These are phyloP conservation scores for Sisyra nigra DNA, from an alignment of 2,888 invertebrate genomes.

Conservation along the genomic window DNA sequence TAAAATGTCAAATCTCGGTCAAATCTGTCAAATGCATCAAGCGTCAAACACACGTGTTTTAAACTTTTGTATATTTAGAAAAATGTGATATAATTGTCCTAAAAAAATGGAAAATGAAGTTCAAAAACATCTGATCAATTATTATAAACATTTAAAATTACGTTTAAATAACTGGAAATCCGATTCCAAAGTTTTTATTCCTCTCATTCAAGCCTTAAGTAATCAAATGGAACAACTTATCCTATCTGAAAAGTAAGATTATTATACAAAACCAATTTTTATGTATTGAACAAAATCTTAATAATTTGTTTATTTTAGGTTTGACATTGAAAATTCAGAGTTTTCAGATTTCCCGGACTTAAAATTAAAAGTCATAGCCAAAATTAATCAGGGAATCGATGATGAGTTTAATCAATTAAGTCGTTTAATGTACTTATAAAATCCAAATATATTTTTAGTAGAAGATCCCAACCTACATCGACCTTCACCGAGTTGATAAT, in stretches of 20 bases:
- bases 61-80: background rate
- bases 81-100: background rate
- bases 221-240: constrained; percentile 34
- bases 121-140: constrained; percentile 34
- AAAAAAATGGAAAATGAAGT: constrained; percentile 18
- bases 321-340: constrained; percentile 27
- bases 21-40: too few relatives aligned
- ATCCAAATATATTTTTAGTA: background rate
- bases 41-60: constrained; percentile 12
- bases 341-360: constrained; percentile 29
- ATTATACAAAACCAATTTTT: constrained; percentile 10
- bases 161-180: constrained; percentile 30
- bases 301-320: constrained; percentile 24
- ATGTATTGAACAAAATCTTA: constrained; percentile 14
- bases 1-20: too few relatives aligned
- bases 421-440: constrained; percentile 18
- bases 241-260: constrained; percentile 31
- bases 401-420: constrained; percentile 27
- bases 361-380: constrained; percentile 27
- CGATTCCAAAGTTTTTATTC: constrained; percentile 34
- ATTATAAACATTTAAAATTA: constrained; percentile 33
- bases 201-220: constrained; percentile 32
- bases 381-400: constrained; percentile 29
- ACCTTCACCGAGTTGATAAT: too few relatives aligned
- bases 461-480: too few relatives aligned